phyloP scores from a whole-genome alignment of 2,797 vertebrate genomes.

The Astyanax mexicanus region DNA sequence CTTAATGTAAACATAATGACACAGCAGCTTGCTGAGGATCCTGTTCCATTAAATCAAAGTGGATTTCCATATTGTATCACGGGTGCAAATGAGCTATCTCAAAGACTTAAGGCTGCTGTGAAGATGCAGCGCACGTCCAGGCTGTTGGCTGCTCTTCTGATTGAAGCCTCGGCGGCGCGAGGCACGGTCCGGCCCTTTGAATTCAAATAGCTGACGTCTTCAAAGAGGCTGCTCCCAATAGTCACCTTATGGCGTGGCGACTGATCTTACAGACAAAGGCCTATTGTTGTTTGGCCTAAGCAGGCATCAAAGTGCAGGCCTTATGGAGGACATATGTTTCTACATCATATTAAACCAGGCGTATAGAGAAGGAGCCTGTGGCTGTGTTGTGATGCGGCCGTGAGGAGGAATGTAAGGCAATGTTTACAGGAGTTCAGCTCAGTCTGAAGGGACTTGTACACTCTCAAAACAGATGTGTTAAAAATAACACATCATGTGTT shows the following conservation, averaged over 20 bases:
- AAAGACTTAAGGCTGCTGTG: slow-evolving; percentile 56
- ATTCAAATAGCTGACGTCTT: slow-evolving; percentile 68
- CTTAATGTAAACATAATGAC: slow-evolving; percentile 62
- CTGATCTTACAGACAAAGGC: slow-evolving; percentile 53
- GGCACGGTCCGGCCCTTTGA: slow-evolving; percentile 53
- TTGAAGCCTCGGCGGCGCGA: slow-evolving; percentile 47
- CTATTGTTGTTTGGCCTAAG: slow-evolving; percentile 19
- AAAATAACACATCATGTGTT: no score
- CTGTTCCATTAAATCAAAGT: slow-evolving; percentile 61
- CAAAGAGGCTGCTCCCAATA: slow-evolving; percentile 58
- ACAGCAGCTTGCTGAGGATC: slow-evolving; percentile 61
- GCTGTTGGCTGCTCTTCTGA: slow-evolving; percentile 66
- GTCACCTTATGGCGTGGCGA: slow-evolving; percentile 59
- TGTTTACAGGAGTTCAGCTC: neutral
- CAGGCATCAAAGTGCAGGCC: slow-evolving; percentile 53
- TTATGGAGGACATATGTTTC: slow-evolving; percentile 34
- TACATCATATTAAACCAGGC: slow-evolving; percentile 18
- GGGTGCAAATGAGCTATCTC: slow-evolving; percentile 66
- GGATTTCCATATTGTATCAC: slow-evolving; percentile 66
- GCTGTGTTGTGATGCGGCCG: neutral
- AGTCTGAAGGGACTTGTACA: neutral
- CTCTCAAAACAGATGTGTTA: no score
- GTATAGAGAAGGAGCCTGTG: neutral
- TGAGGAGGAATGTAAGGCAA: neutral
- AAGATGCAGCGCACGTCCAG: slow-evolving; percentile 59